Evolutionary conservation across 1,140 invertebrate species (phyloP).

Genomic region (Propsilocerus akamusi): DNA sequence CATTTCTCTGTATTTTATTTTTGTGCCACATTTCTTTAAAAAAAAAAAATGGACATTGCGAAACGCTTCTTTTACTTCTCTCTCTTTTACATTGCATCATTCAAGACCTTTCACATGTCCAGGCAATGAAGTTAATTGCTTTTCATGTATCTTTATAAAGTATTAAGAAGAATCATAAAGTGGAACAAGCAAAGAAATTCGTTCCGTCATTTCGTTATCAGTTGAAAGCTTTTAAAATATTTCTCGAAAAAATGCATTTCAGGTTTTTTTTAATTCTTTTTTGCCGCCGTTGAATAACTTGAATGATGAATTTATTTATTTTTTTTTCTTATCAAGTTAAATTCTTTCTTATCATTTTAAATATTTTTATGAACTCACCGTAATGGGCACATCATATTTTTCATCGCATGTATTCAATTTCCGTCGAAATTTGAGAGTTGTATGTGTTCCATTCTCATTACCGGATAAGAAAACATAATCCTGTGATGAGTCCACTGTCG

Average conservation of each 20-base stretch:
- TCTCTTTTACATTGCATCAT: too few species aligned
- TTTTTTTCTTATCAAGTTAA: not conserved
- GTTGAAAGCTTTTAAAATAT: not conserved
- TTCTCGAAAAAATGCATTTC: not conserved
- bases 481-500: constrained; percentile 45
- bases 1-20: too few species aligned
- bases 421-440: constrained; percentile 46
- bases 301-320: not conserved
- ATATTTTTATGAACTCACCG: constrained; percentile 29
- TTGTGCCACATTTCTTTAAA: too few species aligned
- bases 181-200: not conserved
- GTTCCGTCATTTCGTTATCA: not conserved
- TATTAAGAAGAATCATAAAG: too few species aligned
- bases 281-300: not conserved
- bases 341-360: not conserved
- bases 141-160: too few species aligned
- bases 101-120: too few species aligned
- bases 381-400: constrained; percentile 40
- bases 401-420: constrained; percentile 54
- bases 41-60: too few species aligned
- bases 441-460: constrained; percentile 52
- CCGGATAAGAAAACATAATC: constrained; percentile 49
- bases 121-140: too few species aligned
- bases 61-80: too few species aligned
- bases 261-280: not conserved